phyloP scores from a whole-genome alignment of 2,888 invertebrate species.

The Oligia fasciuncula region DNA sequence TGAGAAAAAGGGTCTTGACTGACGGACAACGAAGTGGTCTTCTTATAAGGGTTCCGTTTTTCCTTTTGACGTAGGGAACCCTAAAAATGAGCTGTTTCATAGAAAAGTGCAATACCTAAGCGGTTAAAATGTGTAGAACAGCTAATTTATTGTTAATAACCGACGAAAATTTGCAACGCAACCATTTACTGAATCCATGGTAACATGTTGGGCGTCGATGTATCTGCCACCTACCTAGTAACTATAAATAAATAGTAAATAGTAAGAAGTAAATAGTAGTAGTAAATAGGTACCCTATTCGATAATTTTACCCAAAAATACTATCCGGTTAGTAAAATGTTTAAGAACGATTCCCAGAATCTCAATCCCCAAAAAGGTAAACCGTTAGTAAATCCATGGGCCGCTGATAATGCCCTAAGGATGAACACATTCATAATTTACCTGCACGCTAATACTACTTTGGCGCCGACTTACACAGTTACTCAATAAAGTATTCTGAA shows the following conservation, averaged over 20 bases:
- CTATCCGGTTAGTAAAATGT: constrained; percentile 20
- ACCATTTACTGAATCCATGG: too few relatives aligned
- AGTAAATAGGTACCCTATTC: background rate
- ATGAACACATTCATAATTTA: constrained; percentile 60
- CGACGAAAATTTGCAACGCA: background rate
- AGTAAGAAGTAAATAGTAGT: background rate
- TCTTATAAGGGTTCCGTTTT: too few relatives aligned
- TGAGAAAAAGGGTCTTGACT: too few relatives aligned
- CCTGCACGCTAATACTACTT: constrained; percentile 39
- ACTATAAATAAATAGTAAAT: constrained; percentile 6
- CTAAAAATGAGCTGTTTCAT: background rate
- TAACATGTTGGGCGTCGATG: background rate
- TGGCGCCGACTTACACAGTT: constrained; percentile 31
- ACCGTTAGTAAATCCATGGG: constrained; percentile 43
- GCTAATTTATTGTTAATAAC: background rate
- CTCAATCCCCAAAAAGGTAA: constrained; percentile 58
- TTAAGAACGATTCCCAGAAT: constrained; percentile 44
- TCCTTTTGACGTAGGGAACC: too few relatives aligned
- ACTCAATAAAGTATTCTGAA: constrained; percentile 44
- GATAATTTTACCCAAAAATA: constrained; percentile 22
- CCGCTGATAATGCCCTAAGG: constrained; percentile 54
- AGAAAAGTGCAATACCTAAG: background rate
- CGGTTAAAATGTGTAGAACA: background rate
- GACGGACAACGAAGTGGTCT: too few relatives aligned
- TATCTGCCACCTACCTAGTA: background rate